Evolutionary conservation across 2,797 vertebrate species (phyloP).

Genomic region (Paramormyrops hopkinsi): DNA sequence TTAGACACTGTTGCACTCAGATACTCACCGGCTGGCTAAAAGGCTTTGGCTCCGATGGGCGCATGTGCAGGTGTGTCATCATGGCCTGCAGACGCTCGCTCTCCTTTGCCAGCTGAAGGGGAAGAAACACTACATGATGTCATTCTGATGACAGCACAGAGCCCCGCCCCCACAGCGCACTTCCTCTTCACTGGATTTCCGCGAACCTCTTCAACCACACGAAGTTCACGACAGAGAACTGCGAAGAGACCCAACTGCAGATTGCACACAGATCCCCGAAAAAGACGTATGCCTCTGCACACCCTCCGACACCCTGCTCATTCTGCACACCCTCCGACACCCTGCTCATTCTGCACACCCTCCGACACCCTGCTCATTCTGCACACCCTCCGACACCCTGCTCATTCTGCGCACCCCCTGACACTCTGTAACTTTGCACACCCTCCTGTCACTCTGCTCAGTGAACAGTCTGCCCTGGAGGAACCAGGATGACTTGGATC

Average conservation of each 20-base stretch:
- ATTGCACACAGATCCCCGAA: not conserved
- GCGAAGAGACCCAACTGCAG: not conserved
- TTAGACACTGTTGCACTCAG: not conserved
- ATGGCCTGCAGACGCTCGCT: constrained; percentile 96
- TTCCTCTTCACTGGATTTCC: not conserved
- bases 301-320: not conserved
- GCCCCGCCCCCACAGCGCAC: not conserved
- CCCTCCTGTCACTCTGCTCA: not conserved
- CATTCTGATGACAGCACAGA: not conserved
- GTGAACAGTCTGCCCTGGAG: not conserved
- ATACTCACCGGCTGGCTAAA: constrained; percentile 72
- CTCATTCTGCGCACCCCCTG: too few relatives aligned
- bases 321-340: too few relatives aligned
- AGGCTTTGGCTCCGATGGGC: constrained; percentile 95
- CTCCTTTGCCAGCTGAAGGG: constrained; percentile 85
- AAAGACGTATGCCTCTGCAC: not conserved
- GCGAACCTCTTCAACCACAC: not conserved
- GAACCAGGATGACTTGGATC: too few relatives aligned
- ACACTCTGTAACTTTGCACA: not conserved
- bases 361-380: too few relatives aligned
- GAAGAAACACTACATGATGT: constrained; percentile 2
- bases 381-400: too few relatives aligned
- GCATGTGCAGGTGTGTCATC: constrained; percentile 99
- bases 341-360: too few relatives aligned
- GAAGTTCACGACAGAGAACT: not conserved